These are phyloP conservation scores for Brachypodius melanocephalos DNA, from an alignment of 2,113 vertebrate species.

Conservation along the genomic window DNA sequence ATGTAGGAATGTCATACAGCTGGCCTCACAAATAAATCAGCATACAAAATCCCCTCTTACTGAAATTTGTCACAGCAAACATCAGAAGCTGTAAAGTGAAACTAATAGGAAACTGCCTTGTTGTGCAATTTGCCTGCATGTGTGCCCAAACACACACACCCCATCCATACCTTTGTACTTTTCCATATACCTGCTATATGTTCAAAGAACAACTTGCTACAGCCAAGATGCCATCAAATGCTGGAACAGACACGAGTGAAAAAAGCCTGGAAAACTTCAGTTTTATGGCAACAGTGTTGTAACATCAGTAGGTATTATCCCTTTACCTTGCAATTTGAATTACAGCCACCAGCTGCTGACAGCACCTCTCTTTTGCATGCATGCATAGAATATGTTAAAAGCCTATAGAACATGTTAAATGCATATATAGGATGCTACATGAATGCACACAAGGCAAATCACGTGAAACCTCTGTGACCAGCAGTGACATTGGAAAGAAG, in stretches of 20 bases:
- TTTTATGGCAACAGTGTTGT: background rate
- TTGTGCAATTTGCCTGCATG: background rate
- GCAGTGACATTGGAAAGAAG: background rate
- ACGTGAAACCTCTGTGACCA: background rate
- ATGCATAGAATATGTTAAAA: background rate
- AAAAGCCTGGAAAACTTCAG: background rate
- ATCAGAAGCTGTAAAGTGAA: conserved; percentile 42
- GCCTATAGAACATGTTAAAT: background rate
- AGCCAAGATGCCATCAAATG: background rate
- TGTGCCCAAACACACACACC: background rate
- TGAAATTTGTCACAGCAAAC: conserved; percentile 45
- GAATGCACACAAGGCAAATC: background rate
- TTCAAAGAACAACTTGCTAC: background rate
- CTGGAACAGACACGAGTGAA: background rate
- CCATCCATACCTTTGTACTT: background rate
- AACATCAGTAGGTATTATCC: background rate
- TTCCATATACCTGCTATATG: background rate
- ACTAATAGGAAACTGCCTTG: background rate
- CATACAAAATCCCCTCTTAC: conserved; percentile 27
- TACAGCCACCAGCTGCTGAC: background rate
- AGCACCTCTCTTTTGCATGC: background rate
- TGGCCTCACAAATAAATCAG: conserved; percentile 36
- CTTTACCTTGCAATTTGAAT: background rate
- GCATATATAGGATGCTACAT: background rate
- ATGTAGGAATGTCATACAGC: background rate